A percentile compares a stretch with the other conserved stretches of the same genome.
These are phyloP conservation scores for Gorsachius magnificus DNA, from an alignment of 2,797 vertebrate species.

Conservation along the genomic window DNA sequence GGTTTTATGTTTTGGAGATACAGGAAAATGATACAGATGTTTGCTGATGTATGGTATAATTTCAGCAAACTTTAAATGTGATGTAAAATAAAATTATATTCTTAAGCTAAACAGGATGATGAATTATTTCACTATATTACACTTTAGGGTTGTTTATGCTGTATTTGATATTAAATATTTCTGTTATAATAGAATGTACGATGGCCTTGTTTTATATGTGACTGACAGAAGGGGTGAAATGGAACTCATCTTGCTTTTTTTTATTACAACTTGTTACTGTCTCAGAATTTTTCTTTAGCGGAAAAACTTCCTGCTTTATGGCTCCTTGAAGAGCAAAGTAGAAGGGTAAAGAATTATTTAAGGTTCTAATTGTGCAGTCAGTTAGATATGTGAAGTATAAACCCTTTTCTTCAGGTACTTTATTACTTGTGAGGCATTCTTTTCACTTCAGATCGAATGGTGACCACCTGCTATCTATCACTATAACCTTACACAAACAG, in stretches of 20 bases:
- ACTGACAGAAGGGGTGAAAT: constrained; percentile 41
- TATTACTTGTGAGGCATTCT: constrained; percentile 41
- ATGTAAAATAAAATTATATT: background rate
- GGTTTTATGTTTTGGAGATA: background rate
- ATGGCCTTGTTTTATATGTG: background rate
- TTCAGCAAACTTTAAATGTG: background rate
- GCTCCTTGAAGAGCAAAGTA: constrained; percentile 71
- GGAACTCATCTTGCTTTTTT: constrained; percentile 41
- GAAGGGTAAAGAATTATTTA: constrained; percentile 80
- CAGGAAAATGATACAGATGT: background rate
- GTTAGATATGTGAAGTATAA: constrained; percentile 45
- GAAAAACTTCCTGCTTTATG: constrained; percentile 75
- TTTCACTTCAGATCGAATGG: constrained; percentile 2
- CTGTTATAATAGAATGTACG: background rate
- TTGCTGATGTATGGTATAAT: background rate
- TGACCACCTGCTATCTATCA: constrained; percentile 60
- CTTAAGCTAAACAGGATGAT: background rate
- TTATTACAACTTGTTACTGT: constrained; percentile 53
- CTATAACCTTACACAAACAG: background rate
- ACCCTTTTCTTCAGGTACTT: constrained; percentile 45
- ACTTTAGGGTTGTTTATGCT: background rate
- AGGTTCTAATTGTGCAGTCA: constrained; percentile 75
- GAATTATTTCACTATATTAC: too few relatives aligned
- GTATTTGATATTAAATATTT: background rate
- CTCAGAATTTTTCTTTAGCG: constrained; percentile 75